Base-by-base conservation (phyloP, 2,113 vertebrate species). In the Oostethus manadensis region DNA sequence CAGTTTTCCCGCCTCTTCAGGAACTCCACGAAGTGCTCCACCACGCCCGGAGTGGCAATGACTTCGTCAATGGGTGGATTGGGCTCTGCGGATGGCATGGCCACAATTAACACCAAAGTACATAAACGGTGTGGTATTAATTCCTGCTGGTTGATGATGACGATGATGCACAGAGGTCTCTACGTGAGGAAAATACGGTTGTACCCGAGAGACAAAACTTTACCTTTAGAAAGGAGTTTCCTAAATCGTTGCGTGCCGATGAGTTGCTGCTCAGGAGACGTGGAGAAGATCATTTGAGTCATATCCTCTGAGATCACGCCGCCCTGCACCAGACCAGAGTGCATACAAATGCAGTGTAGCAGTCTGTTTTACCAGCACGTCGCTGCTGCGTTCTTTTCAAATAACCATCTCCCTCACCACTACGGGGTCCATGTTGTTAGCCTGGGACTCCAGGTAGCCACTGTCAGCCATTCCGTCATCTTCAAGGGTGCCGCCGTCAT, bases 11-110 rank as follows among this genome's bases (percentile, higher is more conserved):
- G 94, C 64, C 96, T 87, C 76, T 93, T 98, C 69, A 99, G 92
- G 79, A 99, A 99, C 81, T 99, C 96, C 80, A 99, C 96, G 86
- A 99, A 99, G 66, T 93, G 88, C 66, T 95, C 94, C 71, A 99
- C 97, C 48, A 99, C 94, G 56, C 97, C 94, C 56, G 89, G 86
- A 51, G 95, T 95, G 71, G 91, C 94, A 78, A 98, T 99, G 59
- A 99, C 97, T 91, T 98, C 97, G 78, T 99, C 93, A 76, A 99
- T 99, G 42, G 97, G 96, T 58, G 97, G 97, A 77, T 98, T 98
- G 45, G 96, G 96, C 73, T 98, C 97, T 98, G 83, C 43, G 29
- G 26, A 10, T 62, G 10, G 63, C 6, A 70, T 10, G 48, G 35
- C 14, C 2, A 50, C 33, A 56, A n/a, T 17, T 26, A 17, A 42